Conservation (phyloP, 1,140 invertebrate genomes). For the Zelostemma sp. region DNA sequence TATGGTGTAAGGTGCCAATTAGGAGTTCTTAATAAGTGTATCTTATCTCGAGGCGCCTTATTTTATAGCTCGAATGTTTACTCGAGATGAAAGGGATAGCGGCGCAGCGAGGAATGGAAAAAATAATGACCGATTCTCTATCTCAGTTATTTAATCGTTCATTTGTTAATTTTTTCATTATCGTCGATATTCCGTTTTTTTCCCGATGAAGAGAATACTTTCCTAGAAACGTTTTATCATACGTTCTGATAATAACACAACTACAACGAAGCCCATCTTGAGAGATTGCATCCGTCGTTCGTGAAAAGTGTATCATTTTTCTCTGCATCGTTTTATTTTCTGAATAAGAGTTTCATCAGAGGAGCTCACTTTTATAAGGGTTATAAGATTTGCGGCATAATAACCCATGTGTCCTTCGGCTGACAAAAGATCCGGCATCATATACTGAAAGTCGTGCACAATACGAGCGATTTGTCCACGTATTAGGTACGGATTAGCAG, state of each 20-base stretch:
- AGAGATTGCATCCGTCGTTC: too few species aligned
- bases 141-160: constrained; percentile 5
- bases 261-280: too few species aligned
- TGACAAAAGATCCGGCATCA: constrained; percentile 5
- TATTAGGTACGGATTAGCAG: constrained; percentile 27
- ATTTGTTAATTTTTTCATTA: constrained; percentile 1
- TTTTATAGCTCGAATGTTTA: constrained; percentile 12
- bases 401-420: neutral
- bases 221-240: too few species aligned
- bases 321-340: neutral
- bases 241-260: too few species aligned
- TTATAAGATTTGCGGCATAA: neutral
- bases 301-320: neutral
- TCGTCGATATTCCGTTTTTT: neutral
- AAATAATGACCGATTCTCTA: constrained; percentile 6
- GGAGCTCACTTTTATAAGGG: neutral
- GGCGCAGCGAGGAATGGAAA: neutral
- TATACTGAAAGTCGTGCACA: constrained; percentile 10
- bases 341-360: neutral
- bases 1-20: constrained; percentile 43
- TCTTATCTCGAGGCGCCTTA: constrained; percentile 50
- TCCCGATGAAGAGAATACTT: too few species aligned
- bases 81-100: constrained; percentile 10
- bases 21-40: constrained; percentile 63
- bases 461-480: constrained; percentile 28